A percentile compares a stretch with the other conserved stretches of the same genome.
Evolutionary conservation across 1,140 invertebrate genomes (phyloP).

Genomic region (Drosophila ambigua): DNA sequence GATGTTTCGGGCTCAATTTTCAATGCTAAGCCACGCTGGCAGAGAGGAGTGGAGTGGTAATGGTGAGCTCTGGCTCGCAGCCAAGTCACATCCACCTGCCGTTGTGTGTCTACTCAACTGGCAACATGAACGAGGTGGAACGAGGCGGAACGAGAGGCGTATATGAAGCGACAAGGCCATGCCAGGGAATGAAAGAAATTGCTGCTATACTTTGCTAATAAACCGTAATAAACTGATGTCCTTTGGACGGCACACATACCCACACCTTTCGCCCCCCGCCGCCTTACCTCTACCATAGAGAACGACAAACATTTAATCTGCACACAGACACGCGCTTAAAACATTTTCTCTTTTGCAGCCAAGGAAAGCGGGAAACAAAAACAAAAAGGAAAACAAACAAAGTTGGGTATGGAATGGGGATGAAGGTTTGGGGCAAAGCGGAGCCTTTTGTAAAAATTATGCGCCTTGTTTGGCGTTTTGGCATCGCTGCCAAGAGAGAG

Average conservation of each 20-base stretch:
- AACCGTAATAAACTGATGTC: conserved; percentile 75
- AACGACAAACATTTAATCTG: conserved; percentile 78
- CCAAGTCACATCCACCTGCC: neutral
- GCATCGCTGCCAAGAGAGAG: conserved; percentile 54
- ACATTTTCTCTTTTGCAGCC: conserved; percentile 33
- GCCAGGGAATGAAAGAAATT: conserved; percentile 47
- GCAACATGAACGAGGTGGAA: conserved; percentile 13
- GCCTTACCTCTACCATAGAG: conserved; percentile 31
- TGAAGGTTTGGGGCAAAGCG: conserved; percentile 1
- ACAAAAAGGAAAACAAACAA: neutral
- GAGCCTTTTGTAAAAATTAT: conserved; percentile 67
- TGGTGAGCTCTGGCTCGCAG: neutral
- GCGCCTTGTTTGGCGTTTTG: conserved; percentile 69
- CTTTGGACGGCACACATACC: conserved; percentile 35
- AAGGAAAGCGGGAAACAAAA: conserved; percentile 33
- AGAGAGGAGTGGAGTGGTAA: neutral
- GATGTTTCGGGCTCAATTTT: too few species aligned
- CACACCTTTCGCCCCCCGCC: neutral
- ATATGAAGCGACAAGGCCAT: conserved; percentile 31
- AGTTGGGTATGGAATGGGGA: too few species aligned
- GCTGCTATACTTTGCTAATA: conserved; percentile 60
- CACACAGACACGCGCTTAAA: conserved; percentile 66
- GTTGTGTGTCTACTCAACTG: conserved; percentile 22
- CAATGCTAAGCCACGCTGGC: neutral
- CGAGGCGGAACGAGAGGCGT: too few species aligned